phyloP scores from a whole-genome alignment of 1,140 invertebrate species.

The Trypoxylus dichotomus region DNA sequence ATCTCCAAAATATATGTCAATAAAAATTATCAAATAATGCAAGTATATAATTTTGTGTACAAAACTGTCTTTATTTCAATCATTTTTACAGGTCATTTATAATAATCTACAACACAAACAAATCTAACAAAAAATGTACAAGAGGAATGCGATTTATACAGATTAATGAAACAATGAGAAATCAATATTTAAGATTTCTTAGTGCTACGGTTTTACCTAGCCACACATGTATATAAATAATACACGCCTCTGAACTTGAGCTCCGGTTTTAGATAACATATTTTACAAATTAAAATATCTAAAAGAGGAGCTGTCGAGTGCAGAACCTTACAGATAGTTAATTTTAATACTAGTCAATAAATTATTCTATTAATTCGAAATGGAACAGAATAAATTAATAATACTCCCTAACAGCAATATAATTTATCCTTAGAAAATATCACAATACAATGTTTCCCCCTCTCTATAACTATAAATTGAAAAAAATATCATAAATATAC shows the following conservation, averaged over 20 bases:
- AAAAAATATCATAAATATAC: not conserved
- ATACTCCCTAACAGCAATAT: not conserved
- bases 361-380: not conserved
- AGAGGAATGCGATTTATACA: not conserved
- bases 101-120: not conserved
- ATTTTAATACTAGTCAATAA: not conserved
- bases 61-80: not conserved
- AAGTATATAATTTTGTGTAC: not conserved
- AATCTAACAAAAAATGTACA: not conserved
- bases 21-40: too few species aligned
- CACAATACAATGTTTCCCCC: not conserved
- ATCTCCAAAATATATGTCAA: too few species aligned
- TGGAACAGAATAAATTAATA: constrained; percentile 7
- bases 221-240: too few species aligned
- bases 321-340: not conserved
- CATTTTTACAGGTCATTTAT: not conserved
- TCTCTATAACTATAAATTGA: not conserved
- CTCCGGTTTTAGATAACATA: not conserved
- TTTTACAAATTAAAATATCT: not conserved
- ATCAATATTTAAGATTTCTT: not conserved
- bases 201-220: not conserved
- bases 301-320: not conserved
- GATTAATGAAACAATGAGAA: not conserved
- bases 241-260: not conserved
- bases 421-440: constrained; percentile 7